These are phyloP conservation scores for Rhyacophila brunnea DNA, from an alignment of 1,140 invertebrate genomes.

Conservation along the genomic window DNA sequence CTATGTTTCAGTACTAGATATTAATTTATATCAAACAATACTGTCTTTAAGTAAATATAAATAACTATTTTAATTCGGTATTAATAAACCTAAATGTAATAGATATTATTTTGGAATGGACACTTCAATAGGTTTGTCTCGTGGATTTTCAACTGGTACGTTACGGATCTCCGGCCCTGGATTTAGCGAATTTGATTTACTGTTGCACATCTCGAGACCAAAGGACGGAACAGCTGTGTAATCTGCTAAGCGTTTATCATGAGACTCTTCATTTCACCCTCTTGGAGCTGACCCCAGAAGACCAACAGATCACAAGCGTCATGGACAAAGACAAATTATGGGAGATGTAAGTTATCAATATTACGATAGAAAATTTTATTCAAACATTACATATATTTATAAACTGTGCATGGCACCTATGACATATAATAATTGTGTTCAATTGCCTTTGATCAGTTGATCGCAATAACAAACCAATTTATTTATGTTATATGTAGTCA, in stretches of 20 bases:
- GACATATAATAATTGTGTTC: not conserved
- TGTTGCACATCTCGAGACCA: conserved; percentile 64
- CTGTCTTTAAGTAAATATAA: too few relatives aligned
- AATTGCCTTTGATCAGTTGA: not conserved
- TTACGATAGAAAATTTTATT: not conserved
- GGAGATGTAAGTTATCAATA: conserved; percentile 61
- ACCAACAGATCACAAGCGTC: conserved; percentile 47
- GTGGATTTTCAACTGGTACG: conserved; percentile 70
- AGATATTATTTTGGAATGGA: too few relatives aligned
- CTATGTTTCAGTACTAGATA: too few relatives aligned
- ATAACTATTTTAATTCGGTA: too few relatives aligned
- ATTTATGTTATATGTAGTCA: too few relatives aligned
- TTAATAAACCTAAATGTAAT: too few relatives aligned
- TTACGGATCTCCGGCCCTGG: conserved; percentile 67
- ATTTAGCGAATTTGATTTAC: conserved; percentile 66
- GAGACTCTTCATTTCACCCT: conserved; percentile 51
- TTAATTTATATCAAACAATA: too few relatives aligned
- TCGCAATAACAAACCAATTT: too few relatives aligned
- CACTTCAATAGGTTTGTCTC: conserved; percentile 63
- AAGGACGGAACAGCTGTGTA: conserved; percentile 55
- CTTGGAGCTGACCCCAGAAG: conserved; percentile 50
- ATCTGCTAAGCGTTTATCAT: conserved; percentile 59
- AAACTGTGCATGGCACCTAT: not conserved
- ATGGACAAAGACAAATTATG: conserved; percentile 53
- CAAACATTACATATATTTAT: not conserved